phyloP scores from a whole-genome alignment of 2,113 vertebrate genomes.

The Nerophis ophidion region DNA sequence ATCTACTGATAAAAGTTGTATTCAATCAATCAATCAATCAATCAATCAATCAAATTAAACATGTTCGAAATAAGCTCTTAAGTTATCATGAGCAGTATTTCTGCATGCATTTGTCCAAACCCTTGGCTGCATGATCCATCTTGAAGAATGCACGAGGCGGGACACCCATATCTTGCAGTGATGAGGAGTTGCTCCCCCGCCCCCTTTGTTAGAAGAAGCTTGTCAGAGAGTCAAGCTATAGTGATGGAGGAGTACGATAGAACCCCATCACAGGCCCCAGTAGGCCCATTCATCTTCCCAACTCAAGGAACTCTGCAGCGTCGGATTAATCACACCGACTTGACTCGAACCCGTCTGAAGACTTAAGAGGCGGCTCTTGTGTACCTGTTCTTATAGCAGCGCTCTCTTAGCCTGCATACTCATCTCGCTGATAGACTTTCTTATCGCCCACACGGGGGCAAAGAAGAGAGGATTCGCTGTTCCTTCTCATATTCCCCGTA shows the following conservation, averaged over 20 bases:
- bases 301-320: conserved; percentile 18
- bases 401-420: conserved; percentile 37
- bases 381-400: conserved; percentile 32
- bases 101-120: conserved; percentile 18
- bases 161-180: conserved; percentile 26
- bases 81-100: conserved; percentile 1
- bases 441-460: conserved; percentile 26
- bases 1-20: too few relatives aligned
- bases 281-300: conserved; percentile 51
- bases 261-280: conserved; percentile 28
- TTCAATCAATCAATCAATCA: too few relatives aligned
- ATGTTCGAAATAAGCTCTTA: background rate
- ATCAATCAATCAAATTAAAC: too few relatives aligned
- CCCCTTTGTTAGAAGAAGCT: conserved; percentile 35
- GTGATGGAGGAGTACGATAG: conserved; percentile 56
- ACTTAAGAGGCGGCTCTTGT: conserved; percentile 28
- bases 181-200: conserved; percentile 23
- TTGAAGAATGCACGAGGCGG: conserved; percentile 25
- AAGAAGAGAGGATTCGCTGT: conserved; percentile 19
- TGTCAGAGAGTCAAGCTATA: conserved; percentile 50
- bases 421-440: conserved; percentile 49
- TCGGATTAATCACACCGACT: conserved; percentile 53
- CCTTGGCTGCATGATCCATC: conserved; percentile 33
- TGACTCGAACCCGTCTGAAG: conserved; percentile 42
- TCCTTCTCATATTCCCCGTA: conserved; percentile 2